A percentile compares a stretch with the other conserved stretches of the same genome.
These are phyloP conservation scores for Biston stratarius DNA, from an alignment of 2,888 invertebrate species.

Conservation along the genomic window DNA sequence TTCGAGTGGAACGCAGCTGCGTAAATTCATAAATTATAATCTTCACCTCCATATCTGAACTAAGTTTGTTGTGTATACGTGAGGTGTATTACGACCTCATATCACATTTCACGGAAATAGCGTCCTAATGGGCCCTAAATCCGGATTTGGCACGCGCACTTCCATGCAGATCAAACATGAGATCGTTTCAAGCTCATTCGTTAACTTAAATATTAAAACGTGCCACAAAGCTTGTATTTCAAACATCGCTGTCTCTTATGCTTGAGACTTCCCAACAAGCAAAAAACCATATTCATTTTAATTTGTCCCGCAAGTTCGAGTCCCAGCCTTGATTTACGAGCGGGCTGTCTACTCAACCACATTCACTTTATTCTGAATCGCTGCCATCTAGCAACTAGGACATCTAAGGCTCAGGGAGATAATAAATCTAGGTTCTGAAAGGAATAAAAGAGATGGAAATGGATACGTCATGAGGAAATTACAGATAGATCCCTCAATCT, in stretches of 20 bases:
- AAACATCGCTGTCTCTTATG: conserved; percentile 13
- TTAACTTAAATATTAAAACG: too few species aligned
- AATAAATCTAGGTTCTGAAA: conserved; percentile 22
- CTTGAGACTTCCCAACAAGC: conserved; percentile 15
- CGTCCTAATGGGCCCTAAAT: too few species aligned
- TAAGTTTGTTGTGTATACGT: too few species aligned
- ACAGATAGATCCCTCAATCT: not conserved
- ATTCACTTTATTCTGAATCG: conserved; percentile 31
- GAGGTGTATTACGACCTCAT: too few species aligned
- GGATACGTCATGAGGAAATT: conserved; percentile 1
- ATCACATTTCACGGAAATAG: too few species aligned
- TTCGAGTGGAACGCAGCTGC: too few species aligned
- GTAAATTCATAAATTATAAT: too few species aligned
- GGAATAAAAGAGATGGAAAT: conserved; percentile 10
- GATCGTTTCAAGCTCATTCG: too few species aligned
- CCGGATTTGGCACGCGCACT: too few species aligned
- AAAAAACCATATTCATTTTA: conserved; percentile 68
- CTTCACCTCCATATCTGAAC: too few species aligned
- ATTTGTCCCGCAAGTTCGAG: conserved; percentile 67
- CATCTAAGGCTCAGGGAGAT: conserved; percentile 4
- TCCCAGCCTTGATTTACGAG: conserved; percentile 61
- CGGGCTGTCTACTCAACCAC: conserved; percentile 22
- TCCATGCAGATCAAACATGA: too few species aligned
- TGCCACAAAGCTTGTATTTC: not conserved
- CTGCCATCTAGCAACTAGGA: conserved; percentile 20